A percentile compares a stretch with the other conserved stretches of the same genome.
Evolutionary conservation across 2,888 invertebrate genomes (phyloP).

Genomic region (Dicycla oo): DNA sequence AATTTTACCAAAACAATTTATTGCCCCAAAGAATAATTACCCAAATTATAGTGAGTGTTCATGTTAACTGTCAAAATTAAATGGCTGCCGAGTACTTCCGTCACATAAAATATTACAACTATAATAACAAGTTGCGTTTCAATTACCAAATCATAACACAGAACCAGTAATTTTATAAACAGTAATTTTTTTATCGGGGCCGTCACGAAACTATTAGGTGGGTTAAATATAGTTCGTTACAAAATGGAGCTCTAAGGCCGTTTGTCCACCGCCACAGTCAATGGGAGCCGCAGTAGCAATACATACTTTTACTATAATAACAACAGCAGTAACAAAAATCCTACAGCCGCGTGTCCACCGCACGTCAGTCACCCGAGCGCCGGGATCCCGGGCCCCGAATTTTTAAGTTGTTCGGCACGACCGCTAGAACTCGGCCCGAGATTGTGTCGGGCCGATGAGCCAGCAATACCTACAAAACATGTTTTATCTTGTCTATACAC

Average conservation of each 20-base stretch:
- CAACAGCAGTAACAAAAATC: no score
- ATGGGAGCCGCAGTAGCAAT: no score
- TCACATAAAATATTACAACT: conserved; percentile 55
- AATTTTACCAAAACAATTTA: conserved; percentile 17
- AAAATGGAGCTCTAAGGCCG: conserved; percentile 21
- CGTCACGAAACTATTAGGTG: conserved; percentile 51
- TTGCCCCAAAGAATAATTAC: conserved; percentile 1
- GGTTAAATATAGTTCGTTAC: conserved; percentile 27
- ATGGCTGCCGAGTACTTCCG: conserved; percentile 53
- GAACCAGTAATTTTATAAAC: conserved; percentile 59
- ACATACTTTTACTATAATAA: neutral
- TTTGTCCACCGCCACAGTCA: neutral
- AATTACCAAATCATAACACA: conserved; percentile 61
- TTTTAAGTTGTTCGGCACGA: neutral
- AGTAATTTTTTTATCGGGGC: conserved; percentile 40
- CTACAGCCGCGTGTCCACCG: neutral
- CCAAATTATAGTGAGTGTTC: conserved; percentile 29
- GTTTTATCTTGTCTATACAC: neutral
- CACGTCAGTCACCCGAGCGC: neutral
- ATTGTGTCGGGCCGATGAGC: neutral
- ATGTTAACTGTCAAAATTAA: conserved; percentile 46
- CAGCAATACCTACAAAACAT: neutral
- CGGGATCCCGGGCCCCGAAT: neutral
- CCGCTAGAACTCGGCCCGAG: neutral
- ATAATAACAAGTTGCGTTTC: conserved; percentile 62